Conservation (phyloP, 2,888 invertebrate species). For the Desoria tigrina region DNA sequence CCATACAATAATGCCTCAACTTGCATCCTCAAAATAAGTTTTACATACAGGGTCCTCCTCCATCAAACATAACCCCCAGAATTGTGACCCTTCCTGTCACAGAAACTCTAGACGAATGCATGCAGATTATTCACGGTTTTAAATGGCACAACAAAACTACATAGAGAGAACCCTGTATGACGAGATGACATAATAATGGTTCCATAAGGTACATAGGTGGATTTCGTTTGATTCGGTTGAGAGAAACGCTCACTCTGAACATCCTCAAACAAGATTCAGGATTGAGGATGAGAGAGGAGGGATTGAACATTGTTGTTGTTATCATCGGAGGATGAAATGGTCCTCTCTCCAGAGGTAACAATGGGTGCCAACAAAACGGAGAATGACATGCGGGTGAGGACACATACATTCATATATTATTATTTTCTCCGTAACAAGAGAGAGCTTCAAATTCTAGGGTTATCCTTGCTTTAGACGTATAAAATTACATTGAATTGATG, state of each 20-base stretch:
- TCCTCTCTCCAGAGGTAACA: constrained; percentile 9
- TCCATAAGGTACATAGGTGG: not conserved
- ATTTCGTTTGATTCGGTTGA: constrained; percentile 1
- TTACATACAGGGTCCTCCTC: too few species aligned
- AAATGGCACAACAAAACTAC: too few species aligned
- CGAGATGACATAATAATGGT: not conserved
- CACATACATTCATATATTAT: constrained; percentile 21
- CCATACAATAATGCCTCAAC: too few species aligned
- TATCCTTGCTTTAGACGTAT: too few species aligned
- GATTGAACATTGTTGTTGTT: not conserved
- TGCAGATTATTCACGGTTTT: too few species aligned
- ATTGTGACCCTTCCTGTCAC: too few species aligned
- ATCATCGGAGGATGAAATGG: constrained; percentile 7
- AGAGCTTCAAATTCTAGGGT: not conserved
- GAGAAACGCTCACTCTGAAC: not conserved
- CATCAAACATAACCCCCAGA: too few species aligned
- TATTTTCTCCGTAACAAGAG: constrained; percentile 10
- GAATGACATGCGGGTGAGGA: constrained; percentile 29
- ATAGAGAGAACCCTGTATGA: too few species aligned
- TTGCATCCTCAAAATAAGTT: too few species aligned
- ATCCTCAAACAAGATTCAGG: not conserved
- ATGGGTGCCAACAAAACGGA: constrained; percentile 18
- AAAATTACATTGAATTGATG: too few species aligned
- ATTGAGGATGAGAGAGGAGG: too few species aligned
- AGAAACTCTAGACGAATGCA: too few species aligned